Base-by-base conservation (phyloP, 2,113 vertebrate species). In the Benitochromis conjunctus region DNA sequence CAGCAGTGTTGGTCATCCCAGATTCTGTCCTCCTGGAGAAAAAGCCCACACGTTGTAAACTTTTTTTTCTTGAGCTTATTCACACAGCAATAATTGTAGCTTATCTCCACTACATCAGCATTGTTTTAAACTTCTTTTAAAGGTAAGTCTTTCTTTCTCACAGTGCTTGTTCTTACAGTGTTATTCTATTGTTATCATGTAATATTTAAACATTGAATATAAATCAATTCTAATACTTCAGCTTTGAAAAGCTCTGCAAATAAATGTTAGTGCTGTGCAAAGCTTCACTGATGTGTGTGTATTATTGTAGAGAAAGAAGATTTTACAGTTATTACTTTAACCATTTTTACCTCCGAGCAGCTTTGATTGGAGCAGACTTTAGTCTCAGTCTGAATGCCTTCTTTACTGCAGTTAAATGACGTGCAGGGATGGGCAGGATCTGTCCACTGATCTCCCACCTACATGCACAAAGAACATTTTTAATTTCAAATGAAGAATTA, bases 381-480 rank as follows among this genome's bases (percentile, higher is more conserved):
- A 4, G 38, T 91, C 38, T 86, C 83, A 4, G 71, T 88, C 41
- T 89, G 87, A 82, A 80, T 58, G 9, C 95, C 95, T 3, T 90
- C 87, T 5, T 2, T 60, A 18, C 69, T 92, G 84, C 96, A 96
- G 31, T 3, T 89, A 51, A 92, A 93, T 5, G 83, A 93, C 24
- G 54, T 19, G 54, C 96, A 96, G n/a, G 92, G 94, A 26, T 54
- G 13, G 5, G 14, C 3, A 0, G 26, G 2, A 43, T 96, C 91
- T 38, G 3, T 92, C 96, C 96, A 96, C 1, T 4, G 82, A 11
- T 95, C 92, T 51, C 95, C 96, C 41, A 95, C 55, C 96, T 96
- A 58, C 54, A 83, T 7, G 82, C 14, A 64, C 11, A 77, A 46
- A n/a, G 46, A 31, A 19, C 29, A 19, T 5, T 2, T 53, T 53